These are phyloP conservation scores for Alcis repandata DNA, from an alignment of 2,888 invertebrate species.

Conservation along the genomic window DNA sequence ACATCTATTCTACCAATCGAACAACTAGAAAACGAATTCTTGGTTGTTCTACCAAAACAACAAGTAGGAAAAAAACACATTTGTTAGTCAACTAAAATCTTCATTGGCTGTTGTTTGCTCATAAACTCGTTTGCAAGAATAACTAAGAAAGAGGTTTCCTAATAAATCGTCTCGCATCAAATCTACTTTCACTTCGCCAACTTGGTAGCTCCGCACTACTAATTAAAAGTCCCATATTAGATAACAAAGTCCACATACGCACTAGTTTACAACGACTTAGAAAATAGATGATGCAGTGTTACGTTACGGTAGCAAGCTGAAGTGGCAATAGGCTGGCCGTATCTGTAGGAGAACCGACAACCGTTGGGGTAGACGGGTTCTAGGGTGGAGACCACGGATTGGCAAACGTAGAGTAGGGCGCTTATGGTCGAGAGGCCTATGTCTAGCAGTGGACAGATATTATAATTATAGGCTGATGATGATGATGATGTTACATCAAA, in stretches of 20 bases:
- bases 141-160: conserved; percentile 8
- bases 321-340: too few species aligned
- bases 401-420: too few species aligned
- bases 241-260: conserved; percentile 33
- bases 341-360: too few species aligned
- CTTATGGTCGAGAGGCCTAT: too few species aligned
- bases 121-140: conserved; percentile 10
- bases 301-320: too few species aligned
- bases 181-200: conserved; percentile 35
- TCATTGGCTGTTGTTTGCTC: not conserved
- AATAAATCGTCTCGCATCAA: conserved; percentile 14
- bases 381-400: too few species aligned
- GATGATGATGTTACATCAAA: not conserved
- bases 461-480: too few species aligned
- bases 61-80: not conserved
- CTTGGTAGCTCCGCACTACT: conserved; percentile 17
- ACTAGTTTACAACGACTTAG: conserved; percentile 1
- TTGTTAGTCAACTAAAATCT: not conserved
- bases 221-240: conserved; percentile 36
- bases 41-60: too few species aligned
- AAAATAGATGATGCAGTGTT: not conserved
- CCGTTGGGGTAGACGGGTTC: too few species aligned
- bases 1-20: too few species aligned
- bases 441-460: not conserved
- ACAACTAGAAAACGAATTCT: too few species aligned